A percentile compares a stretch with the other conserved stretches of the same genome.
Conservation (phyloP, 2,888 invertebrate genomes). For the Nephrotoma flavescens region DNA sequence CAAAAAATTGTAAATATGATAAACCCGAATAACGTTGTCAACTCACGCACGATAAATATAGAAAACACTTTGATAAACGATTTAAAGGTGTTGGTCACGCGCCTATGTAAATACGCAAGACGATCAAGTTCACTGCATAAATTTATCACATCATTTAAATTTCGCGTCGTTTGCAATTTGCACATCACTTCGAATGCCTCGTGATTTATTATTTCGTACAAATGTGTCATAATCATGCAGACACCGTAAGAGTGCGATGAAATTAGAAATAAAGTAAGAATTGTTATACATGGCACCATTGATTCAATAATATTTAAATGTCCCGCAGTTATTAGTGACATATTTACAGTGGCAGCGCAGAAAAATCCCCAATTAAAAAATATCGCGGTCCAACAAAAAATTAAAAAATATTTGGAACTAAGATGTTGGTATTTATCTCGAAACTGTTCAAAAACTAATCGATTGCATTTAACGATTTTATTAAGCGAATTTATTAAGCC, state of each 20-base stretch:
- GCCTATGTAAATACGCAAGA: not conserved
- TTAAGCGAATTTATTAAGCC: not conserved
- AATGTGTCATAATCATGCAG: not conserved
- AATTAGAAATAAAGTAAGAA: not conserved
- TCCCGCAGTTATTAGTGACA: not conserved
- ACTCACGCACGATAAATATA: not conserved
- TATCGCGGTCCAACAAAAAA: not conserved
- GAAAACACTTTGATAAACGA: not conserved
- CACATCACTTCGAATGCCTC: not conserved
- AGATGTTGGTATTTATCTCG: not conserved
- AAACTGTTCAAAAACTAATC: not conserved
- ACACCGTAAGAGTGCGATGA: not conserved
- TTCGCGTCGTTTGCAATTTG: not conserved
- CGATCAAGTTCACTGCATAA: not conserved
- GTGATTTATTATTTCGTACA: not conserved
- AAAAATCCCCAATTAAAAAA: not conserved
- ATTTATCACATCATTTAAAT: not conserved
- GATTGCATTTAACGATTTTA: not conserved
- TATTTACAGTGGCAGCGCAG: not conserved
- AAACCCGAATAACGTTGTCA: not conserved
- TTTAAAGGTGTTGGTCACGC: not conserved
- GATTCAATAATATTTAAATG: not conserved
- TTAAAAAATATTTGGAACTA: not conserved
- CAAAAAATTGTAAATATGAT: not conserved
- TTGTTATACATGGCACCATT: not conserved